Conservation (phyloP, 2,888 invertebrate genomes). For the Agrochola litura region DNA sequence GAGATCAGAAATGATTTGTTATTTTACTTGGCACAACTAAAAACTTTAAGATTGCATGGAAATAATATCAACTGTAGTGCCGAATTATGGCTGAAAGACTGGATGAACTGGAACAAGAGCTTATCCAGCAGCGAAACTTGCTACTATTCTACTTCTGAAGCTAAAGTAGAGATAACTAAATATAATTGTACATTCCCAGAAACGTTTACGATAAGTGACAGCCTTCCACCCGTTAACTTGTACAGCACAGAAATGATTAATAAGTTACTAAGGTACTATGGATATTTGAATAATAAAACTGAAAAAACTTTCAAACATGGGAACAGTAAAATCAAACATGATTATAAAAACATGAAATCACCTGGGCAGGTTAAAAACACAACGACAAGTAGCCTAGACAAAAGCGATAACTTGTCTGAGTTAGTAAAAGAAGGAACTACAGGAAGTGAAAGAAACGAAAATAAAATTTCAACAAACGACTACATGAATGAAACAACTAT, state of each 20-base stretch:
- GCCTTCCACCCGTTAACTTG: conserved; percentile 87
- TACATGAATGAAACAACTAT: conserved; percentile 78
- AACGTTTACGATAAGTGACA: conserved; percentile 88
- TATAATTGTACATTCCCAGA: conserved; percentile 89
- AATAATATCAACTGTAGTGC: conserved; percentile 94
- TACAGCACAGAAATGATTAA: conserved; percentile 90
- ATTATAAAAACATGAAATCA: conserved; percentile 44
- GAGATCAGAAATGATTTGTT: conserved; percentile 92
- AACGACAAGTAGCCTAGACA: conserved; percentile 48
- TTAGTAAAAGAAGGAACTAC: conserved; percentile 66
- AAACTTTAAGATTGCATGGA: conserved; percentile 92
- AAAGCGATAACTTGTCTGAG: conserved; percentile 63
- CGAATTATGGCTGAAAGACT: conserved; percentile 92
- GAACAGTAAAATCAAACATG: conserved; percentile 70
- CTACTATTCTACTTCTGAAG: conserved; percentile 86
- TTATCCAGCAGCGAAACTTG: conserved; percentile 83
- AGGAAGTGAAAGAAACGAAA: conserved; percentile 70
- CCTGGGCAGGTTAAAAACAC: conserved; percentile 57
- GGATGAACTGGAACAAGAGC: conserved; percentile 91
- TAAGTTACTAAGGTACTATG: conserved; percentile 86
- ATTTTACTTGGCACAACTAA: conserved; percentile 93
- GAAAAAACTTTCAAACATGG: conserved; percentile 78
- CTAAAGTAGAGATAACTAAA: conserved; percentile 84
- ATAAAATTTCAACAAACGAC: conserved; percentile 75
- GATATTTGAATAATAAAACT: conserved; percentile 87